A percentile compares a stretch with the other conserved stretches of the same genome.
Evolutionary conservation across 2,888 invertebrate species (phyloP).

Genomic region (Xestoiulus laeticollis): DNA sequence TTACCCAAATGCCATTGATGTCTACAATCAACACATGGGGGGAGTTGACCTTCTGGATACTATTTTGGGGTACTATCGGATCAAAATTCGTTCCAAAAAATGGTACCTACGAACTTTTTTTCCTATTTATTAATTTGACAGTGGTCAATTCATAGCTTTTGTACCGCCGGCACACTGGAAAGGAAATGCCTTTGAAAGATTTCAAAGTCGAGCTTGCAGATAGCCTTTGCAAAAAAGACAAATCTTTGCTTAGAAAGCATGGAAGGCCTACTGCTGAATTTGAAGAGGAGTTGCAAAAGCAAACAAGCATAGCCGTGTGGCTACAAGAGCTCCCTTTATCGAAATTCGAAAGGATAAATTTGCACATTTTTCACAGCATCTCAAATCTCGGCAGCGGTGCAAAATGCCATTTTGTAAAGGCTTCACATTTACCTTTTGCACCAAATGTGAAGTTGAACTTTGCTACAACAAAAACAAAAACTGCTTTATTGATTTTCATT

Average conservation of each 20-base stretch:
- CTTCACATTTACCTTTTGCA: background rate
- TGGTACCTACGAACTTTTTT: slow-evolving; percentile 62
- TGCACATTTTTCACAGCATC: background rate
- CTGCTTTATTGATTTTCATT: background rate
- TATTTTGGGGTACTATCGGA: slow-evolving; percentile 48
- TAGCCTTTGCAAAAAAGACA: background rate
- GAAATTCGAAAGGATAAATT: background rate
- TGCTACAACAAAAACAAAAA: slow-evolving; percentile 30
- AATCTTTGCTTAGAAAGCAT: background rate
- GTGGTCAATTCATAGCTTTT: background rate
- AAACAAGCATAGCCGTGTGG: background rate
- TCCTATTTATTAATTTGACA: slow-evolving; percentile 66
- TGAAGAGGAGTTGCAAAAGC: background rate
- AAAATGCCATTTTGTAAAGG: background rate
- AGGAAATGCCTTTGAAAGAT: background rate
- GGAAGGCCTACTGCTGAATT: background rate
- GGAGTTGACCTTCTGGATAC: slow-evolving; percentile 55
- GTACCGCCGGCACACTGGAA: background rate
- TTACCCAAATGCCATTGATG: slow-evolving; percentile 54
- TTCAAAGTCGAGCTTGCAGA: background rate
- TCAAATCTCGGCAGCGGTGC: background rate
- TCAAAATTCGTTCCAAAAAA: slow-evolving; percentile 41
- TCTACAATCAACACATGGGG: slow-evolving; percentile 58
- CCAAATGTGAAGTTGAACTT: background rate
- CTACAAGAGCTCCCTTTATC: background rate